Conservation (phyloP, 2,888 invertebrate genomes). For the Drosophila lutescens region DNA sequence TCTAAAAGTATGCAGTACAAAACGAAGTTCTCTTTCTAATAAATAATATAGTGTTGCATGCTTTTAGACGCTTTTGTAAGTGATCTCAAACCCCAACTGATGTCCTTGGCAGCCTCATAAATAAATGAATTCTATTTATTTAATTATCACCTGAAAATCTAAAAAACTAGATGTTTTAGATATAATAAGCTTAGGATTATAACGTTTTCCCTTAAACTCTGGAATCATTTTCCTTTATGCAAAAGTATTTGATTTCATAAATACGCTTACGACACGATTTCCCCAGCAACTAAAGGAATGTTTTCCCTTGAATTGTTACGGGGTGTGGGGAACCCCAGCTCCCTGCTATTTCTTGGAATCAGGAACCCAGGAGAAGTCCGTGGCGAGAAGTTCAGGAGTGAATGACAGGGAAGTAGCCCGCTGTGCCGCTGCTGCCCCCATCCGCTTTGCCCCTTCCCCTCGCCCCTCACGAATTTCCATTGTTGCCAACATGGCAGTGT, state of each 20-base stretch:
- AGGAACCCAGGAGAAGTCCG: slow-evolving; percentile 1
- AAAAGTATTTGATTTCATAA: slow-evolving; percentile 1
- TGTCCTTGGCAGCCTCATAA: too few relatives aligned
- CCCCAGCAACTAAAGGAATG: slow-evolving; percentile 3
- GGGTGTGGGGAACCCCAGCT: not conserved
- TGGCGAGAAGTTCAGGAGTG: slow-evolving; percentile 34
- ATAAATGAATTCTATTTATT: too few relatives aligned
- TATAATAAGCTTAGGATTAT: too few relatives aligned
- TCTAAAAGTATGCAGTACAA: too few relatives aligned
- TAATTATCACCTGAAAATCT: too few relatives aligned
- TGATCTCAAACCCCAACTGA: too few relatives aligned
- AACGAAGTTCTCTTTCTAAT: too few relatives aligned
- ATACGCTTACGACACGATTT: slow-evolving; percentile 10
- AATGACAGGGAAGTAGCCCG: slow-evolving; percentile 45
- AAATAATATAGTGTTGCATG: too few relatives aligned
- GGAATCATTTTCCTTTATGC: not conserved
- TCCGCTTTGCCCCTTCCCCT: not conserved
- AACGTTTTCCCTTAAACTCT: too few relatives aligned
- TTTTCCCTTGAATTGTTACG: not conserved
- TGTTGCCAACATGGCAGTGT: slow-evolving; percentile 64
- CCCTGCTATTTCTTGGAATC: slow-evolving; percentile 5
- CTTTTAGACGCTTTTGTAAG: too few relatives aligned
- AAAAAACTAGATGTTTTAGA: too few relatives aligned
- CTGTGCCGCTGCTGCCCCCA: slow-evolving; percentile 16
- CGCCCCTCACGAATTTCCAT: slow-evolving; percentile 42